Base-by-base conservation (phyloP, 2,113 vertebrate species). In the Spilogale gracilis region DNA sequence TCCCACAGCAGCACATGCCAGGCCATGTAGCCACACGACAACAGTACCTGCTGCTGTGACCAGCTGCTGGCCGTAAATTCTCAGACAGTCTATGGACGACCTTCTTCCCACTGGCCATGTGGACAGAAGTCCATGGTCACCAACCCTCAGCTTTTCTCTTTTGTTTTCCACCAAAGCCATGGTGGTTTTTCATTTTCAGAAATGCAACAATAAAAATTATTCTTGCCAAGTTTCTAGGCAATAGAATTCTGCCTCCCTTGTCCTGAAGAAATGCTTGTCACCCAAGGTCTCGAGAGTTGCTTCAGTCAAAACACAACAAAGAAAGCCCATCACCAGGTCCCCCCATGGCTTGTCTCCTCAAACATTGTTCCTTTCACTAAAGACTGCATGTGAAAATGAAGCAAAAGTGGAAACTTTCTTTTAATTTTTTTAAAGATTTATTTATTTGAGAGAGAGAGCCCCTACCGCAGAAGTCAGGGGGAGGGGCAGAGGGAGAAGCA, bases 211-310 rank as follows among this genome's bases (percentile, higher is more conserved):
- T 11, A 76, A 65, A 38, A 90, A 71, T 76, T 9, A 21, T 84
- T 79, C 94, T 9, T 10, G 48, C 71, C 65, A 84, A 86, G 79
- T 38, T 78, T 12, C 69, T 67, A 32, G 6, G 79, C 10, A 20
- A 18, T 3, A 94, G 86, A 79, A 89, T 21, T 97, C 18, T 32
- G 56, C 93, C 83, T 76, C 76, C 27, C 20, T 69, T 61, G 52
- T 86, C 96, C 73, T 91, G 38, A 96, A 98, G 76, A 98, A 87
- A 38, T n/a, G 50, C 0, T 13, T 69, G 84, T 94, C 95, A 97
- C 3, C 10, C 69, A 4, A 69, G 25, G 95, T 96, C 88, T 97
- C 92, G 98, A 95, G 98, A 98, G 94, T 18, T 80, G 76, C 80
- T 81, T 97, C 82, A 54, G 71, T 20, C 38, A 74, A 74, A 97